Evolutionary conservation across 2,888 invertebrate species (phyloP).

Genomic region (Drosophila cracens): DNA sequence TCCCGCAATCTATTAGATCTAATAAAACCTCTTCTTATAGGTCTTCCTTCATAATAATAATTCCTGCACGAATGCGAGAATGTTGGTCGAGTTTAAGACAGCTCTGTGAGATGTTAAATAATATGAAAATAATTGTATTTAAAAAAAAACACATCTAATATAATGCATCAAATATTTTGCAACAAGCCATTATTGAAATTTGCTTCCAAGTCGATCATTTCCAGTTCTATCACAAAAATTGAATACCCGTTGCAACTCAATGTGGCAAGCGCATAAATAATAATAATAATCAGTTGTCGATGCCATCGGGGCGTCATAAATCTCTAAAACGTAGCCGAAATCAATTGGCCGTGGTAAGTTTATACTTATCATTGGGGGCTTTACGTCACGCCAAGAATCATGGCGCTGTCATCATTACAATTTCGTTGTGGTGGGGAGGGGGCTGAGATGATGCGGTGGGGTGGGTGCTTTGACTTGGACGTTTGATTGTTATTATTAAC

Average conservation of each 20-base stretch:
- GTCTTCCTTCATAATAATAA: background rate
- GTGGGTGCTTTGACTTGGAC: slow-evolving; percentile 28
- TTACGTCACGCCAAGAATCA: slow-evolving; percentile 51
- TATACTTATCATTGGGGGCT: slow-evolving; percentile 46
- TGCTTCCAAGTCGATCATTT: background rate
- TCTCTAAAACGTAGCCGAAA: slow-evolving; percentile 56
- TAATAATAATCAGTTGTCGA: slow-evolving; percentile 66
- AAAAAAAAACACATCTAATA: too few species aligned
- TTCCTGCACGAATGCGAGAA: too few species aligned
- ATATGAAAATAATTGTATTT: too few species aligned
- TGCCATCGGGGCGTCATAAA: slow-evolving; percentile 54
- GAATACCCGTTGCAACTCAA: background rate
- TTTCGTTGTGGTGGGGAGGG: background rate
- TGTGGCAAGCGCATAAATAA: slow-evolving; percentile 34
- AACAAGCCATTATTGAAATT: background rate
- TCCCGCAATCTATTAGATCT: background rate
- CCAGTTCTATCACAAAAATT: background rate
- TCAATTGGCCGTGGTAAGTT: slow-evolving; percentile 57
- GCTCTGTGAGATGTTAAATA: too few species aligned
- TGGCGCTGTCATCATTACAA: slow-evolving; percentile 22
- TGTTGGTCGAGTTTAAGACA: background rate
- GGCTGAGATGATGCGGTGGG: background rate
- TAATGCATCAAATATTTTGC: background rate
- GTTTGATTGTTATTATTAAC: slow-evolving; percentile 79
- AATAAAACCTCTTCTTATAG: background rate